A percentile compares a stretch with the other conserved stretches of the same genome.
phyloP scores from a whole-genome alignment of 92 coral and sea anemone genomes.

The Micromussa lordhowensis region DNA sequence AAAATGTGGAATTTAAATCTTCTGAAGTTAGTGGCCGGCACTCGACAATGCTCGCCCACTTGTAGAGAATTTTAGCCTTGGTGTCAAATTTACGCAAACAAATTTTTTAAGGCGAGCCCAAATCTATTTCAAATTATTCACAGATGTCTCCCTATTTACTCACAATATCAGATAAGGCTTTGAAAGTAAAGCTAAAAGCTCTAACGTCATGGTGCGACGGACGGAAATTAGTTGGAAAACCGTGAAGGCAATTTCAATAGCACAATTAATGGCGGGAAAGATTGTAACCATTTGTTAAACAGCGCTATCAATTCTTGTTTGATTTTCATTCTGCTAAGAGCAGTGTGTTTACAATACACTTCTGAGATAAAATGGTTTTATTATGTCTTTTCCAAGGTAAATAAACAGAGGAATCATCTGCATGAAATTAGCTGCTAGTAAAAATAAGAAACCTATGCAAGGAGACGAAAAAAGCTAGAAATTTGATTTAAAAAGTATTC shows the following conservation, averaged over 20 bases:
- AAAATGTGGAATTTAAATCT: constrained; percentile 21
- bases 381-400: constrained; percentile 61
- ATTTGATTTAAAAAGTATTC: background rate
- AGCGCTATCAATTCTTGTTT: constrained; percentile 73
- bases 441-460: constrained; percentile 42
- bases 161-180: constrained; percentile 70
- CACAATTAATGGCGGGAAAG: constrained; percentile 69
- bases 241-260: constrained; percentile 72
- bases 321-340: constrained; percentile 83
- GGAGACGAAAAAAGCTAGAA: background rate
- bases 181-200: constrained; percentile 52
- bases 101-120: constrained; percentile 50
- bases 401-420: constrained; percentile 62
- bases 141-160: constrained; percentile 54
- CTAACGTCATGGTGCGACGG: constrained; percentile 71
- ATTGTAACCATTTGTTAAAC: constrained; percentile 83
- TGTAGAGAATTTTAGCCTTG: constrained; percentile 41
- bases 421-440: constrained; percentile 59
- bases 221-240: constrained; percentile 80
- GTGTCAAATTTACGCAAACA: constrained; percentile 76
- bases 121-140: constrained; percentile 67
- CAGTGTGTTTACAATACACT: constrained; percentile 80
- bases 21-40: background rate
- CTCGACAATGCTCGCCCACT: background rate
- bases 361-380: constrained; percentile 76